A percentile compares a stretch with the other conserved stretches of the same genome.
phyloP scores from a whole-genome alignment of 2,888 invertebrate genomes.

The Homarus gammarus region DNA sequence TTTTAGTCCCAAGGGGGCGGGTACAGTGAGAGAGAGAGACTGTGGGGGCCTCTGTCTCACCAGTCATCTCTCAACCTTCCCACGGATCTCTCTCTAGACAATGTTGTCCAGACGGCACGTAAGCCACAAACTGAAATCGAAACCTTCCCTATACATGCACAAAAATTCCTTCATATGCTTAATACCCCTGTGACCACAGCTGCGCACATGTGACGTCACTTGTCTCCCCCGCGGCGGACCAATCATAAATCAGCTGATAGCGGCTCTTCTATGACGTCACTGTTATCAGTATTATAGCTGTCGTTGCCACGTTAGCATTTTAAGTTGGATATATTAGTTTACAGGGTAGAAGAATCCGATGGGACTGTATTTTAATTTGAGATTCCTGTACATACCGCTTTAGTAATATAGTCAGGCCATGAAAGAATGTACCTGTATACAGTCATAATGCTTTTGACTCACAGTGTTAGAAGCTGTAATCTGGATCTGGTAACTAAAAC shows the following conservation, averaged over 20 bases:
- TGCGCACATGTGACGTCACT: conserved; percentile 47
- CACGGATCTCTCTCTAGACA: neutral
- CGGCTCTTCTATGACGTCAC: conserved; percentile 60
- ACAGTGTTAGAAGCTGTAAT: no score
- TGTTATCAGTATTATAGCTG: conserved; percentile 44
- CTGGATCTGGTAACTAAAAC: neutral
- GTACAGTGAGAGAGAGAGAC: neutral
- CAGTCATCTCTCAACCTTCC: neutral
- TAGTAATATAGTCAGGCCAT: no score
- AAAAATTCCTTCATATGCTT: neutral
- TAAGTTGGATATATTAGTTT: neutral
- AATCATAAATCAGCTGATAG: conserved; percentile 61
- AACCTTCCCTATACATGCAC: conserved; percentile 23
- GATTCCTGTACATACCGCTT: no score
- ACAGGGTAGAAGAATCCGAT: neutral
- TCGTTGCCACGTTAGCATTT: conserved; percentile 25
- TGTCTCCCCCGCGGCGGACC: conserved; percentile 29
- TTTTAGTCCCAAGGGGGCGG: neutral
- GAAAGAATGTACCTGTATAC: no score
- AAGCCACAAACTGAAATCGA: conserved; percentile 29
- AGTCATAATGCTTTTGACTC: no score
- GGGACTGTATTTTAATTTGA: no score
- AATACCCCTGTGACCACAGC: conserved; percentile 37
- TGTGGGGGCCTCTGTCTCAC: neutral
- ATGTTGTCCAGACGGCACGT: neutral